These are phyloP conservation scores for Thamnophis sirtalis DNA, from an alignment of 2,113 vertebrate genomes.

Conservation along the genomic window DNA sequence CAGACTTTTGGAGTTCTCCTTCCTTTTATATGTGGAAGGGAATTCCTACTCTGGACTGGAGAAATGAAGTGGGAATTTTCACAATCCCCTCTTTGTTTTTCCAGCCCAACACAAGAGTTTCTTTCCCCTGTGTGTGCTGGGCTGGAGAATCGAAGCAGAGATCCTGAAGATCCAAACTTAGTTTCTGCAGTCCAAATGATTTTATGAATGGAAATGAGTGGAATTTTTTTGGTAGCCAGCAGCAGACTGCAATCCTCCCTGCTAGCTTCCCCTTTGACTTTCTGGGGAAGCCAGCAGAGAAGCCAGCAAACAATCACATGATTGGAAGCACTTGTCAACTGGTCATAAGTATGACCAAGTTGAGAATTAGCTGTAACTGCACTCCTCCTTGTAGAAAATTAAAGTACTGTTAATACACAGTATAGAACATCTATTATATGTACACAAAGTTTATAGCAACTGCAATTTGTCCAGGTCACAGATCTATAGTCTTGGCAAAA, in stretches of 20 bases:
- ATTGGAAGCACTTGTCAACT: not conserved
- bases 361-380: not conserved
- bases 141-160: not conserved
- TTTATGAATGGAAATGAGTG: not conserved
- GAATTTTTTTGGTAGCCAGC: not conserved
- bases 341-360: not conserved
- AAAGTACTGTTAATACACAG: not conserved
- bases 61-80: not conserved
- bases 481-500: not conserved
- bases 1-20: not conserved
- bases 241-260: not conserved
- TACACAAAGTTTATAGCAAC: not conserved
- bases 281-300: not conserved
- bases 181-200: not conserved
- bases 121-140: not conserved
- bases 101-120: not conserved
- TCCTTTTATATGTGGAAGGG: not conserved
- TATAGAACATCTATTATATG: not conserved
- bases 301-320: not conserved
- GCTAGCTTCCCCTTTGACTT: not conserved
- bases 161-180: not conserved
- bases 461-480: not conserved
- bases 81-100: not conserved
- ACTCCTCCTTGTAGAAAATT: not conserved
- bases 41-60: not conserved